phyloP scores from a whole-genome alignment of 2,888 invertebrate genomes.

The Nomada lathburiana region DNA sequence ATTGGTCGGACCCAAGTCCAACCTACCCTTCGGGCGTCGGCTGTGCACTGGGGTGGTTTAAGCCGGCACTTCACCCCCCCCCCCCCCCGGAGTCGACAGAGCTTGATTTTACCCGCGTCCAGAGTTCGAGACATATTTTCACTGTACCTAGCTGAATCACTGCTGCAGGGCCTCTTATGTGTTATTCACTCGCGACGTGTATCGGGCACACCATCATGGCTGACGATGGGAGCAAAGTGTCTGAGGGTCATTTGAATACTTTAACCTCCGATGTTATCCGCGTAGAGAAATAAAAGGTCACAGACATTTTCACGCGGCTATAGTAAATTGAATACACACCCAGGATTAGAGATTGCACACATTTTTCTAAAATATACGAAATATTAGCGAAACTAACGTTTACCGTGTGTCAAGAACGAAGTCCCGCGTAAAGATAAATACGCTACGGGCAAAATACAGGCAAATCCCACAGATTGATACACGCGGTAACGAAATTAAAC shows the following conservation, averaged over 20 bases:
- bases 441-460: too few relatives aligned
- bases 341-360: too few relatives aligned
- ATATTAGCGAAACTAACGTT: too few relatives aligned
- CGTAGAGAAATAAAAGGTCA: background rate
- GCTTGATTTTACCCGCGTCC: constrained; percentile 54
- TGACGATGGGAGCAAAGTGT: constrained; percentile 16
- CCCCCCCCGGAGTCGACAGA: constrained; percentile 54
- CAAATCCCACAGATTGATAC: too few relatives aligned
- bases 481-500: too few relatives aligned
- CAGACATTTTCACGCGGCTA: background rate
- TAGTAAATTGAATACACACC: background rate
- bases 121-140: constrained; percentile 72
- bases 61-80: constrained; percentile 57
- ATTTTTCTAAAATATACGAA: too few relatives aligned
- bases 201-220: background rate
- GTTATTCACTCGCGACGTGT: constrained; percentile 31
- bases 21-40: constrained; percentile 65
- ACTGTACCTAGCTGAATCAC: constrained; percentile 75
- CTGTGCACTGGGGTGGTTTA: constrained; percentile 68
- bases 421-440: too few relatives aligned
- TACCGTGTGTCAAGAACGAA: too few relatives aligned
- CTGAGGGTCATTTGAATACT: background rate
- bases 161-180: constrained; percentile 49
- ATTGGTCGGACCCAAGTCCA: constrained; percentile 67
- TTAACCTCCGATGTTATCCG: background rate